phyloP scores from a whole-genome alignment of 1,140 invertebrate species.

The Mya arenaria region DNA sequence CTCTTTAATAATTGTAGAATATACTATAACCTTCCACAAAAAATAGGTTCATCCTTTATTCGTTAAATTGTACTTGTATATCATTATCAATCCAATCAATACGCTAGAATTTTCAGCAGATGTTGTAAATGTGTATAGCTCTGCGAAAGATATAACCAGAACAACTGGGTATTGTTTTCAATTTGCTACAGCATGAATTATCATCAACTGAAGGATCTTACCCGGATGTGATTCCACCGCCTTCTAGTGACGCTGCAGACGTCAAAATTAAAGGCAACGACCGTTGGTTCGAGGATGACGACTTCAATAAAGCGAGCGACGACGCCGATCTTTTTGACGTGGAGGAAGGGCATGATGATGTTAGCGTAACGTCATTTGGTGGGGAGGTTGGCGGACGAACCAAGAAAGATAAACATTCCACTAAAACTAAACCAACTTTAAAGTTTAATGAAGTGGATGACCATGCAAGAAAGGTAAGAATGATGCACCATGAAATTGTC shows the following conservation, averaged over 20 bases:
- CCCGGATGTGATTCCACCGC: background rate
- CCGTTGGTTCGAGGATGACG: slow-evolving; percentile 29
- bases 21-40: too few species aligned
- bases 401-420: background rate
- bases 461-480: background rate
- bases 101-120: too few species aligned
- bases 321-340: slow-evolving; percentile 5
- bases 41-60: too few species aligned
- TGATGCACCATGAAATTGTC: background rate
- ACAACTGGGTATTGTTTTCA: too few species aligned
- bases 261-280: background rate
- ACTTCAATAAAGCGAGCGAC: slow-evolving; percentile 20
- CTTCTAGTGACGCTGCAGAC: too few species aligned
- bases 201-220: background rate
- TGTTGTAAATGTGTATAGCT: too few species aligned
- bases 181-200: too few species aligned
- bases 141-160: too few species aligned
- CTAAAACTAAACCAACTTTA: background rate
- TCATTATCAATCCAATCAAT: too few species aligned
- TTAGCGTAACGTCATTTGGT: background rate
- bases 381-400: background rate
- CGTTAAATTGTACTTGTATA: too few species aligned
- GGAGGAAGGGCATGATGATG: background rate
- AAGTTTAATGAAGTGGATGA: background rate
- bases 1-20: too few species aligned